These are phyloP conservation scores for Anguilla anguilla DNA, from an alignment of 2,797 vertebrate genomes.

Conservation along the genomic window DNA sequence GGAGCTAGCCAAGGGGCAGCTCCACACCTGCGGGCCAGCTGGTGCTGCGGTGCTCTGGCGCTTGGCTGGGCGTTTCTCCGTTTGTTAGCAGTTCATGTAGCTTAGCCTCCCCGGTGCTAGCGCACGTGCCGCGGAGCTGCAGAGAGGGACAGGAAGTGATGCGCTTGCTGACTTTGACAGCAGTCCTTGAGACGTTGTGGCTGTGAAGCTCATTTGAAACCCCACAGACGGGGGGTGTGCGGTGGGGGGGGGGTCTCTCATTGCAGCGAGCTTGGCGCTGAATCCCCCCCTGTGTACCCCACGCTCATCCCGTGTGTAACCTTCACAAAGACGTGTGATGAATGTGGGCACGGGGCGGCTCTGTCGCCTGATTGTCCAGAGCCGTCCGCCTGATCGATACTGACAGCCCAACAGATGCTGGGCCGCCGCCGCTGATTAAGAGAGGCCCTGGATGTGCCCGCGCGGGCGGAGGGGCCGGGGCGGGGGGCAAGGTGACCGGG, in stretches of 20 bases:
- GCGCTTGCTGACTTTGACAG: conserved; percentile 9
- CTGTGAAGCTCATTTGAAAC: neutral
- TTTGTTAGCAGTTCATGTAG: neutral
- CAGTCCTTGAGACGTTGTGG: conserved; percentile 15
- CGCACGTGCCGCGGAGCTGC: neutral
- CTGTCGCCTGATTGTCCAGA: neutral
- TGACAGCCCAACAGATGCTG: conserved; percentile 5
- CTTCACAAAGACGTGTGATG: conserved; percentile 10
- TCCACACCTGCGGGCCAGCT: neutral
- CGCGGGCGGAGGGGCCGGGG: neutral
- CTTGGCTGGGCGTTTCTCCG: neutral
- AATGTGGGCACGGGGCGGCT: neutral
- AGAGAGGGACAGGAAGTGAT: neutral
- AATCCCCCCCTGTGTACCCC: neutral
- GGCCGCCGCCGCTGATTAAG: neutral
- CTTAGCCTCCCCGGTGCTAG: neutral
- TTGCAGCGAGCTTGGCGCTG: neutral
- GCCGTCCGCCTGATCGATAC: neutral
- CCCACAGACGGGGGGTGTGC: neutral
- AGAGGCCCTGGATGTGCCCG: neutral
- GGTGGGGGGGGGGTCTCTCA: neutral
- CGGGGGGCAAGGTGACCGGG: neutral
- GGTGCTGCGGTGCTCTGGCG: neutral
- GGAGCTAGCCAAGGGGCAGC: neutral
- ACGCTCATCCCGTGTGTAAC: neutral